Conservation (phyloP, 2,113 vertebrate genomes). For the Axis porcinus region DNA sequence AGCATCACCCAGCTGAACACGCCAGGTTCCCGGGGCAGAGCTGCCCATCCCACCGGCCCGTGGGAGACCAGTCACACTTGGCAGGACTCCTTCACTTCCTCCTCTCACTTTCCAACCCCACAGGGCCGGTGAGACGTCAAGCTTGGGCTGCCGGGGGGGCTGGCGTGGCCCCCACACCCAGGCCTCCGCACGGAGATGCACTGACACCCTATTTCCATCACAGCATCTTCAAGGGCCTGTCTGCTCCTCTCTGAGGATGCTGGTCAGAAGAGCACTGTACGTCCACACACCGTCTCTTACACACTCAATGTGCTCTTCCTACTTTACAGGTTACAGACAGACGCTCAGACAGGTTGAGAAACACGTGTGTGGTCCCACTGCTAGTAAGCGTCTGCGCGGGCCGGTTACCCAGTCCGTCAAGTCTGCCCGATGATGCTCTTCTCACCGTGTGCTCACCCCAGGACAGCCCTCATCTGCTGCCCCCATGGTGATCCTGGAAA, state of each 20-base stretch:
- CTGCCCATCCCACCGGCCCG: neutral
- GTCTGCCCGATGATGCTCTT: neutral
- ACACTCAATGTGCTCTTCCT: fast-evolving
- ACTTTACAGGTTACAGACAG: neutral
- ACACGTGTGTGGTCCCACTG: neutral
- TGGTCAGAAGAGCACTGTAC: neutral
- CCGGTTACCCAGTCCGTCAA: neutral
- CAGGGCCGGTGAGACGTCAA: neutral
- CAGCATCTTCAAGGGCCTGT: neutral
- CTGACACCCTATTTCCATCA: neutral
- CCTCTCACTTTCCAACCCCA: neutral
- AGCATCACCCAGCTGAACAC: neutral
- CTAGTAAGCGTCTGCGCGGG: neutral
- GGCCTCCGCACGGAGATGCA: fast-evolving
- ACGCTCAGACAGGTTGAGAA: neutral
- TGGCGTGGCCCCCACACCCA: neutral
- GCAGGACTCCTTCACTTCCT: neutral
- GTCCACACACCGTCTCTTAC: neutral
- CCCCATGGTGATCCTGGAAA: neutral
- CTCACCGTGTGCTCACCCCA: neutral
- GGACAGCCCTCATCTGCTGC: neutral
- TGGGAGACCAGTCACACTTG: neutral
- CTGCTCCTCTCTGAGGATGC: neutral
- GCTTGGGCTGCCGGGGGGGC: neutral
- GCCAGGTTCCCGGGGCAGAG: fast-evolving